Evolutionary conservation across 2,113 vertebrate genomes (phyloP), one percentile per base, ranked within the genome.

Genomic region (Promerops cafer): DNA sequence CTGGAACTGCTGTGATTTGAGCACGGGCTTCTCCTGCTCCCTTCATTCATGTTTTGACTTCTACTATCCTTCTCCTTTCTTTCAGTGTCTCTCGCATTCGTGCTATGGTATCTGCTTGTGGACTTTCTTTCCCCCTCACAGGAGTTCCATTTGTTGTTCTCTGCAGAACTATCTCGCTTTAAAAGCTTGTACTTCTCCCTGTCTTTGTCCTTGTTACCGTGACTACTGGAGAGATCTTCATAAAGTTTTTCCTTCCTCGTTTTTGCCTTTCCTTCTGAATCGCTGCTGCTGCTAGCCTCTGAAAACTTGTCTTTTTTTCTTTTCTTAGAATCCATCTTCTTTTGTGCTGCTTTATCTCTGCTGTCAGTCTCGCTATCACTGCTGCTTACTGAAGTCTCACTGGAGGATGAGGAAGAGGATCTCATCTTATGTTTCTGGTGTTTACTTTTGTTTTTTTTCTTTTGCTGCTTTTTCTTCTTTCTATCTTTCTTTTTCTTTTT

Each of bases 381-480:
- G 96, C 97, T 98, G 94, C 98, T 98, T 91, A 94, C 98, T 91
- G 98, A 98, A 94, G 95, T 96, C 86, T 97, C 98, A 77, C 97
- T 98, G 59, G 97, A 98, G 70, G 98, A 97, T 37, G 97, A 96
- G 72, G 97, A 97, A 72, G 97, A 97, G 15, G 96, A 95, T 49
- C 96, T 98, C 39, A 79, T 97, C 54, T 97, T 98, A 91, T 94
- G 98, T 96, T 99, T 99, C 97, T 98, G 99, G 84, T 98, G 98
- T 93, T 98, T 99, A 93, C 96, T 98, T 98, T 98, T 99, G 91
- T 90, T 97, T 97, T 98, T 99, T 93, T 97, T 98, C 87, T 99
- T 99, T 65, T 98, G 98, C 96, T 98, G 97, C 96, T 98, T 99
- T 90, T 99, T 98, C 95, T 99, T 98, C 95, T 98, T 98, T 81